Base-by-base conservation (phyloP, 2,888 invertebrate species). In the Drosophila putrida region DNA sequence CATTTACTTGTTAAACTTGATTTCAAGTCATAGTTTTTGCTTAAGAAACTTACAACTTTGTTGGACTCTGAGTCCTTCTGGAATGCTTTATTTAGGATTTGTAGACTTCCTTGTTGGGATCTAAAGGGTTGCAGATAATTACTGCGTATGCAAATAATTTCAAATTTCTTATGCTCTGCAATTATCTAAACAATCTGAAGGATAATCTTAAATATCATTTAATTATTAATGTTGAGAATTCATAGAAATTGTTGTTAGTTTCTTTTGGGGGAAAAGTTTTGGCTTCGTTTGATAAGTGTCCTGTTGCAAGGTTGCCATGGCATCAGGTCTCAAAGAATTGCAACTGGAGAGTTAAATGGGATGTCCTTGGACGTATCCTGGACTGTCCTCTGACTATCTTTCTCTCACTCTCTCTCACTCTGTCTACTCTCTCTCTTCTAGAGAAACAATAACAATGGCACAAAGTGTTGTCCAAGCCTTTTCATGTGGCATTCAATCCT, bases 401-500 rank as follows among this genome's bases (percentile, higher is more conserved):
- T 46, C n/a, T 9, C 36, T 10, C n/a, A 27, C 11, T 13, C n/a
- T 54, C 39, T n/a, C 41, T n/a, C 1, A 31, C n/a, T 11, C 31
- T 28, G n/a, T n/a, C 20, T 20, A 20, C 35, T 31, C 13, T 27
- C 15, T 6, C 8, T 28, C 5, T 28, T 28, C 2, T 27, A 3
- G 11, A 8, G 39, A 2, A 11, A 11, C 2, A 13, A 20, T 11
- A 20, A 55, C 57, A 57, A 46, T 46, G 36, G 28, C 28, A 27
- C 13, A 44, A 44, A 46, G 57, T 46, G 44, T 55, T 57, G 57
- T 46, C 57, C 57, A 57, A 57, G 57, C 57, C 57, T 57, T 57
- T 57, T 57, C 28, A 57, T 50, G 49, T 49, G 49, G 50, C 13
- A 49, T 36, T 44, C 49, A 53, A 67, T 57, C 70, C 70, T 51